Evolutionary conservation across 1,140 invertebrate genomes (phyloP).

Genomic region (Heliconius melpomene): DNA sequence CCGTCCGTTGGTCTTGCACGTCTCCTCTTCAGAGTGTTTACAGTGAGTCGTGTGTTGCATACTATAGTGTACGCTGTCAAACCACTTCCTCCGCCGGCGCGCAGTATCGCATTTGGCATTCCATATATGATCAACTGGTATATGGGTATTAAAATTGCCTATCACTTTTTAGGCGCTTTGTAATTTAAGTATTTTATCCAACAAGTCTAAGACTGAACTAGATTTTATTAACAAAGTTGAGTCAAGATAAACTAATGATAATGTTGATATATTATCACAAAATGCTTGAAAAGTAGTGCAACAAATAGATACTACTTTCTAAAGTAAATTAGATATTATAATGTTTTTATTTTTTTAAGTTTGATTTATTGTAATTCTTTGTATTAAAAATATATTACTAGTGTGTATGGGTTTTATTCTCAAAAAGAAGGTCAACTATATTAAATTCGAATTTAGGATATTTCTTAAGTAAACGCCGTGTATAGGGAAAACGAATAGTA

Average conservation of each 20-base stretch:
- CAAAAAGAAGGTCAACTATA: background rate
- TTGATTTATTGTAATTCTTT: too few relatives aligned
- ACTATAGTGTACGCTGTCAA: constrained; percentile 84
- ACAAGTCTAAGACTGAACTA: background rate
- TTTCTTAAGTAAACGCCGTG: too few relatives aligned
- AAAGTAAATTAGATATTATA: background rate
- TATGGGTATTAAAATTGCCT: constrained; percentile 62
- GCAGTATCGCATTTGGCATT: constrained; percentile 55
- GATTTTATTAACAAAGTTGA: too few relatives aligned
- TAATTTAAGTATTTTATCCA: constrained; percentile 32
- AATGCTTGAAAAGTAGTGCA: too few relatives aligned
- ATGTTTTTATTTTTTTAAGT: background rate
- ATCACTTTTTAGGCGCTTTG: constrained; percentile 53
- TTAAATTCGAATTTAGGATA: too few relatives aligned
- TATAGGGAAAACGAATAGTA: too few relatives aligned
- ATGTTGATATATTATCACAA: background rate
- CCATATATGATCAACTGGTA: constrained; percentile 57
- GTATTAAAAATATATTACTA: background rate
- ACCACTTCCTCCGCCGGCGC: constrained; percentile 62
- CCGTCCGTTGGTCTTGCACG: constrained; percentile 81
- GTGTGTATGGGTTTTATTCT: background rate
- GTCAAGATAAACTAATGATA: background rate
- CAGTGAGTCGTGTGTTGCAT: constrained; percentile 83
- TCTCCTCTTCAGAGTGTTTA: constrained; percentile 83
- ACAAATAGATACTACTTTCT: too few relatives aligned